phyloP scores from a whole-genome alignment of 92 coral and sea anemone species.

The Parazoanthus atlanticus region DNA sequence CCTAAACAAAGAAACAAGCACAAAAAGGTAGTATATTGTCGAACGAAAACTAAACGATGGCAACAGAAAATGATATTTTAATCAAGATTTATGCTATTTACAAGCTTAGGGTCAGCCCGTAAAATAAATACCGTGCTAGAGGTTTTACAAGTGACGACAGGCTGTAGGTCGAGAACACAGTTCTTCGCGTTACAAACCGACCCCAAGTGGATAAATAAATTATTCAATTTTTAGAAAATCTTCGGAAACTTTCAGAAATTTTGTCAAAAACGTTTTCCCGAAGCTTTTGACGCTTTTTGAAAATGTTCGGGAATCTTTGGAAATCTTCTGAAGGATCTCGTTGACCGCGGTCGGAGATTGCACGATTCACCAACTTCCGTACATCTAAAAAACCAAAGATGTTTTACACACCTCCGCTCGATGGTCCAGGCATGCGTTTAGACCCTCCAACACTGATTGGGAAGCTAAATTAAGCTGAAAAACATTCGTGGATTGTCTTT shows the following conservation, averaged over 20 bases:
- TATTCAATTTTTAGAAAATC: background rate
- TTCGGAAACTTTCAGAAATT: background rate
- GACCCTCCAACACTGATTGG: constrained; percentile 96
- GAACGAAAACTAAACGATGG: background rate
- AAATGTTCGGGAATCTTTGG: too few species aligned
- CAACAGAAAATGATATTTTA: background rate
- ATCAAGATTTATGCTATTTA: too few species aligned
- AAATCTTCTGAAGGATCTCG: too few species aligned
- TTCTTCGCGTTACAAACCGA: too few species aligned
- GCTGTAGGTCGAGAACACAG: too few species aligned
- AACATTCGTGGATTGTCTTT: background rate
- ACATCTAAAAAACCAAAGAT: background rate
- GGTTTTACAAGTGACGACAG: too few species aligned
- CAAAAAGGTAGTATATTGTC: background rate
- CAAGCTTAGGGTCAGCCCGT: too few species aligned
- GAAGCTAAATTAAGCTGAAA: constrained; percentile 92
- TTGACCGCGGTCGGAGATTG: too few species aligned
- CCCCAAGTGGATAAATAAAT: too few species aligned
- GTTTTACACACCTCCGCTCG: constrained; percentile 80
- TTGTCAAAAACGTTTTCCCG: background rate
- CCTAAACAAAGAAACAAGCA: constrained; percentile 53
- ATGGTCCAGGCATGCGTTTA: constrained; percentile 98
- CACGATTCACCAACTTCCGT: too few species aligned
- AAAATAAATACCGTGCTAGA: too few species aligned
- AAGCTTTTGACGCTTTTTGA: too few species aligned